Conservation (phyloP, 2,888 invertebrate genomes). For the Drosophila pullipes region DNA sequence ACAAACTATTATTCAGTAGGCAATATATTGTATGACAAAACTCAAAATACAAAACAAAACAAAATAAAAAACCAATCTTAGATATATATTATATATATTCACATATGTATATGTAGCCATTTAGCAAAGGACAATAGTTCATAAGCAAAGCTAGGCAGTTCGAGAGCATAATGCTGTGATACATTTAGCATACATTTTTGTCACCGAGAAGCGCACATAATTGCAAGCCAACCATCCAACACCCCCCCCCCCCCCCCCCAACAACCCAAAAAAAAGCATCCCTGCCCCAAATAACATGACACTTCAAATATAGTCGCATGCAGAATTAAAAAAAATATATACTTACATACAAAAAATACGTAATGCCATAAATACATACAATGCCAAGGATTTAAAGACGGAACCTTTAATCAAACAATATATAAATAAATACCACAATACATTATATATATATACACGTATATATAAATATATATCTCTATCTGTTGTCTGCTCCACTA, state of each 20-base stretch:
- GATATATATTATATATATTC: conserved; percentile 22
- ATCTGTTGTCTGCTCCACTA: conserved; percentile 39
- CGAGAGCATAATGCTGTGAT: conserved; percentile 83
- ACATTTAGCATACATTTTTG: conserved; percentile 76
- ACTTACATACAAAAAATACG: conserved; percentile 31
- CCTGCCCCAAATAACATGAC: conserved; percentile 3
- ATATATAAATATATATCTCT: conserved; percentile 1
- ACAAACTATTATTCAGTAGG: conserved; percentile 16
- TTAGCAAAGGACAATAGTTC: conserved; percentile 70
- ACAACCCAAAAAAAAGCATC: not conserved
- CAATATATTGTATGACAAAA: conserved; percentile 24
- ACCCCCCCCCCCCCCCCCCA: conserved; percentile 1
- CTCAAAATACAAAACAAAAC: conserved; percentile 5
- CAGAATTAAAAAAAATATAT: conserved; percentile 15
- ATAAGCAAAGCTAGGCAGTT: conserved; percentile 78
- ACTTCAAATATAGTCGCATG: conserved; percentile 37
- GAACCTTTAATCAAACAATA: conserved; percentile 24
- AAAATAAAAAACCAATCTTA: conserved; percentile 19
- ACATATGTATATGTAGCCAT: conserved; percentile 45
- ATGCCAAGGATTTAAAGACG: conserved; percentile 35
- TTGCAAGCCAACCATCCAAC: conserved; percentile 23
- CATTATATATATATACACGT: conserved; percentile 4
- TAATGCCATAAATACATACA: conserved; percentile 31
- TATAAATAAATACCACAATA: conserved; percentile 13
- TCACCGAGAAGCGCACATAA: conserved; percentile 50